Evolutionary conservation across 2,113 vertebrate genomes (phyloP).

Genomic region (Hippocampus comes): DNA sequence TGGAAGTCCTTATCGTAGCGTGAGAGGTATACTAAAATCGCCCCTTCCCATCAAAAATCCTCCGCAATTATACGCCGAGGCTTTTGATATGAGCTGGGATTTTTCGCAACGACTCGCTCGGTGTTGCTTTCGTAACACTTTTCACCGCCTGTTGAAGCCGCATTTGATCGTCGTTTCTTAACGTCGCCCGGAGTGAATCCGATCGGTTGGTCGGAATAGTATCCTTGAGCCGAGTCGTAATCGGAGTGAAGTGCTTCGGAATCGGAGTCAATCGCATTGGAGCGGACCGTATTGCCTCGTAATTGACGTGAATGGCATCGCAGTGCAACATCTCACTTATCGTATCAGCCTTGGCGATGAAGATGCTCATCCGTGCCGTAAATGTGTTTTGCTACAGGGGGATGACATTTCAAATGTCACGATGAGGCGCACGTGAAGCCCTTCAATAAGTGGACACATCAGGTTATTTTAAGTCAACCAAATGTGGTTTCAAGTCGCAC

Average conservation of each 20-base stretch:
- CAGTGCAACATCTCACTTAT: too few relatives aligned
- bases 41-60: constrained; percentile 11
- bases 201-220: too few relatives aligned
- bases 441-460: not conserved
- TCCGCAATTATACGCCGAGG: not conserved
- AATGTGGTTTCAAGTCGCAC: not conserved
- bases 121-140: not conserved
- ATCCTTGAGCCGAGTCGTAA: too few relatives aligned
- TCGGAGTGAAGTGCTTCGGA: too few relatives aligned
- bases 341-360: too few relatives aligned
- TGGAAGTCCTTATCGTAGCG: constrained; percentile 41
- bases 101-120: not conserved
- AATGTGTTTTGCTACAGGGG: too few relatives aligned
- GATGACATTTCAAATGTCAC: not conserved
- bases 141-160: not conserved
- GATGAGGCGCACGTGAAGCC: not conserved
- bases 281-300: too few relatives aligned
- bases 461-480: not conserved
- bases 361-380: too few relatives aligned
- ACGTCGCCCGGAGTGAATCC: too few relatives aligned
- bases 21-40: constrained; percentile 23
- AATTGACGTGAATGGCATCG: too few relatives aligned
- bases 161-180: too few relatives aligned
- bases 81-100: not conserved
- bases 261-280: too few relatives aligned